phyloP scores from a whole-genome alignment of 2,113 vertebrate genomes.

The Myotis davidii region DNA sequence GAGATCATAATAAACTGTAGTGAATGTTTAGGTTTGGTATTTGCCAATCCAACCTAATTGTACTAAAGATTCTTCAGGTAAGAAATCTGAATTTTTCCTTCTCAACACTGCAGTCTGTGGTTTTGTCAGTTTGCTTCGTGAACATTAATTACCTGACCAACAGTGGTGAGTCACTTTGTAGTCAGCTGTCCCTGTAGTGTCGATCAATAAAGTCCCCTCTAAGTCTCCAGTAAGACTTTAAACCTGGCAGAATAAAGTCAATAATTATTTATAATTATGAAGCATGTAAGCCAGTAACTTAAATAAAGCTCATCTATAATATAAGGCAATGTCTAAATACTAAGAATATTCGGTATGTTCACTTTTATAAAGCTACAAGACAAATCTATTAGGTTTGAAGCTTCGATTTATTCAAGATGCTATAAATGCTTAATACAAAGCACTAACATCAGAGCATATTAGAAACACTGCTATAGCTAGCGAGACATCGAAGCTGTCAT shows the following conservation, averaged over 20 bases:
- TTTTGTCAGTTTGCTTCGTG: constrained; percentile 4
- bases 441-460: background rate
- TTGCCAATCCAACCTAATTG: background rate
- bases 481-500: background rate
- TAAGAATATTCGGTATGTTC: background rate
- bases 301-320: background rate
- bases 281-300: background rate
- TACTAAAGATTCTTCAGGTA: constrained; percentile 35
- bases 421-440: background rate
- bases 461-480: background rate
- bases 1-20: background rate
- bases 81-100: background rate
- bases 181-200: background rate
- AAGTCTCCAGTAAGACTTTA: background rate
- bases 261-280: constrained; percentile 40
- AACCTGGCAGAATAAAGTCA: background rate
- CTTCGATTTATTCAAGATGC: background rate
- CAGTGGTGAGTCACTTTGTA: background rate
- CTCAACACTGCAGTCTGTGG: background rate
- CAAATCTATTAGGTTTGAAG: background rate
- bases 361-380: background rate
- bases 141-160: constrained; percentile 16
- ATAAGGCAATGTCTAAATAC: background rate
- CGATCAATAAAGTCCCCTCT: background rate
- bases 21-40: background rate